Evolutionary conservation across 2,888 invertebrate species (phyloP).

Genomic region (Hipparchia semele): DNA sequence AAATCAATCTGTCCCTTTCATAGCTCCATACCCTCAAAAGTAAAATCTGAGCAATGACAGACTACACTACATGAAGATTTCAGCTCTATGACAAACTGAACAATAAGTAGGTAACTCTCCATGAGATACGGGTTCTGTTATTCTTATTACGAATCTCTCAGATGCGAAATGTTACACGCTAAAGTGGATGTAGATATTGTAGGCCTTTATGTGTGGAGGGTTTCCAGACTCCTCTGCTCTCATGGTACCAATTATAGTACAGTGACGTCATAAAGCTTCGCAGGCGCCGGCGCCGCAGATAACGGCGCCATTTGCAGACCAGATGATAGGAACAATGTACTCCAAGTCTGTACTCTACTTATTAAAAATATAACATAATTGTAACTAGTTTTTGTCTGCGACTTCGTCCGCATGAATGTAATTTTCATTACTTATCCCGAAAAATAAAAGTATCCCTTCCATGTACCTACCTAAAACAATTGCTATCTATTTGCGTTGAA

Average conservation of each 20-base stretch:
- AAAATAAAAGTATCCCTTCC: too few species aligned
- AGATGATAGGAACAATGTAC: constrained; percentile 60
- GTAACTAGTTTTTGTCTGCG: background rate
- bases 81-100: too few species aligned
- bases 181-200: constrained; percentile 29
- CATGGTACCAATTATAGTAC: constrained; percentile 47
- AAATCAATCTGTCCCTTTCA: too few species aligned
- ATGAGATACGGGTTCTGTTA: background rate
- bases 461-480: too few species aligned
- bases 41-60: too few species aligned
- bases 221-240: constrained; percentile 35
- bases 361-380: constrained; percentile 16
- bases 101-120: background rate
- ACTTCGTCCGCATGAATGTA: background rate
- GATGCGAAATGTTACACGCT: constrained; percentile 31
- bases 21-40: too few species aligned
- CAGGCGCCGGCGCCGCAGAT: constrained; percentile 61
- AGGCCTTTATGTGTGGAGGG: constrained; percentile 34
- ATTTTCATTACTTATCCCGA: too few species aligned
- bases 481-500: background rate
- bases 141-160: constrained; percentile 6
- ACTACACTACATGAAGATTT: too few species aligned
- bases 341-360: constrained; percentile 28
- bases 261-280: constrained; percentile 66
- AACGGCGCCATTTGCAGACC: constrained; percentile 72